Conservation (phyloP, 2,888 invertebrate genomes). For the Psococerastis gibbosa region DNA sequence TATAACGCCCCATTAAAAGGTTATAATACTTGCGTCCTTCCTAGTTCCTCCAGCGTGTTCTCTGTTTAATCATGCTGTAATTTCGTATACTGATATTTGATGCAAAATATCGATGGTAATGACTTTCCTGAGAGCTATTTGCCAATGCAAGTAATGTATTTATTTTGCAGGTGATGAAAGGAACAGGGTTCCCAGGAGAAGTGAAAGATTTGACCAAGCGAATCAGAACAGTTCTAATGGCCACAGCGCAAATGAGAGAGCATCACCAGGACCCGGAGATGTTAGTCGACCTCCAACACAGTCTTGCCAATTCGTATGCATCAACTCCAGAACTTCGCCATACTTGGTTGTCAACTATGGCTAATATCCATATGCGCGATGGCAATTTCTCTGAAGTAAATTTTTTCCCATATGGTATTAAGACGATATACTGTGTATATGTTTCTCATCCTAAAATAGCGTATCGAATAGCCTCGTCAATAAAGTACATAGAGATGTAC, state of each 20-base stretch:
- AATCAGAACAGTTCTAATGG: slow-evolving; percentile 85
- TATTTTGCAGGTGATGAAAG: too few relatives aligned
- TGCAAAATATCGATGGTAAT: too few relatives aligned
- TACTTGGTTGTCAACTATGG: slow-evolving; percentile 92
- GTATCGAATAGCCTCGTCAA: too few relatives aligned
- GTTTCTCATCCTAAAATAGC: too few relatives aligned
- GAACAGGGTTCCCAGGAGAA: slow-evolving; percentile 71
- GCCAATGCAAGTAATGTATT: too few relatives aligned
- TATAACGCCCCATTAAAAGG: too few relatives aligned
- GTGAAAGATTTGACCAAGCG: slow-evolving; percentile 86
- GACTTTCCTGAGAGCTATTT: too few relatives aligned
- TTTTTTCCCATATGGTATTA: slow-evolving; percentile 6
- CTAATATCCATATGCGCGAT: slow-evolving; percentile 63
- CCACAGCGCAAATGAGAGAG: slow-evolving; percentile 80
- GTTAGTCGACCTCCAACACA: slow-evolving; percentile 76
- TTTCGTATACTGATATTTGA: too few relatives aligned
- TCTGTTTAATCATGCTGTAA: too few relatives aligned
- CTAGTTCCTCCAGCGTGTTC: too few relatives aligned
- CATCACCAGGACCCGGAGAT: slow-evolving; percentile 84
- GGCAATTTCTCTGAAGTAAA: slow-evolving; percentile 73
- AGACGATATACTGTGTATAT: slow-evolving; percentile 5
- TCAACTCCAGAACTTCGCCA: slow-evolving; percentile 85
- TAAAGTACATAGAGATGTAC: too few relatives aligned
- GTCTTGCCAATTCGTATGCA: slow-evolving; percentile 80
- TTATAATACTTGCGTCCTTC: too few relatives aligned